phyloP scores from a whole-genome alignment of 2,888 invertebrate species.

The Drosophila niveifrons region DNA sequence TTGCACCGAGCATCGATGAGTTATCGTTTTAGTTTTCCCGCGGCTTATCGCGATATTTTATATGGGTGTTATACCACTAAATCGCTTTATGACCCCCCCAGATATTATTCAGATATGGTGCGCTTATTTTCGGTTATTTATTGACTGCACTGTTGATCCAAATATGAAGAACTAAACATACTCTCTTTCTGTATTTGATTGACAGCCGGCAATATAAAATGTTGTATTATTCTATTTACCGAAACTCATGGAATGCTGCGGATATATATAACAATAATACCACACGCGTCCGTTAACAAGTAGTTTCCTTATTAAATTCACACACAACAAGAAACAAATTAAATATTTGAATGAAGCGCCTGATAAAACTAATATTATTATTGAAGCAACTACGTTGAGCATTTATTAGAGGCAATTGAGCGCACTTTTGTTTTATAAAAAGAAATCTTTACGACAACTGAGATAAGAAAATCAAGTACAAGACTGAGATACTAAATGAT shows the following conservation, averaged over 20 bases:
- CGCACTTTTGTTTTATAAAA: constrained; percentile 62
- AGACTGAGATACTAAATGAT: constrained; percentile 4
- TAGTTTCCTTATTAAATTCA: constrained; percentile 75
- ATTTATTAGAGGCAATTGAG: constrained; percentile 75
- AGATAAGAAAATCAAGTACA: constrained; percentile 38
- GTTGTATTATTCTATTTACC: constrained; percentile 17
- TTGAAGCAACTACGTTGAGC: constrained; percentile 41
- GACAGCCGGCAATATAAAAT: constrained; percentile 36
- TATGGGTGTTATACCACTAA: constrained; percentile 26
- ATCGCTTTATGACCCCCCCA: constrained; percentile 60
- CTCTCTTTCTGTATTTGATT: constrained; percentile 13
- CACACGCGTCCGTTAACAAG: constrained; percentile 65
- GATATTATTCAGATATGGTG: constrained; percentile 48
- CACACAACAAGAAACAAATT: constrained; percentile 7
- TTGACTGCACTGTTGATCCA: constrained; percentile 42
- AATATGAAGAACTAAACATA: constrained; percentile 23
- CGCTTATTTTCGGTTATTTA: constrained; percentile 50
- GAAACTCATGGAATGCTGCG: neutral
- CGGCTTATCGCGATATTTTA: constrained; percentile 46
- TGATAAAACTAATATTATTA: constrained; percentile 4
- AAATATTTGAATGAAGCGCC: constrained; percentile 24
- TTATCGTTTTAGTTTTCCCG: constrained; percentile 11
- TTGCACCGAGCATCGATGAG: constrained; percentile 30
- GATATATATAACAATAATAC: constrained; percentile 3
- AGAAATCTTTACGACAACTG: constrained; percentile 64